A percentile compares a stretch with the other conserved stretches of the same genome.
phyloP scores from a whole-genome alignment of 37 sponge, comb jelly and placozoan species.

The Crambe crambe region DNA sequence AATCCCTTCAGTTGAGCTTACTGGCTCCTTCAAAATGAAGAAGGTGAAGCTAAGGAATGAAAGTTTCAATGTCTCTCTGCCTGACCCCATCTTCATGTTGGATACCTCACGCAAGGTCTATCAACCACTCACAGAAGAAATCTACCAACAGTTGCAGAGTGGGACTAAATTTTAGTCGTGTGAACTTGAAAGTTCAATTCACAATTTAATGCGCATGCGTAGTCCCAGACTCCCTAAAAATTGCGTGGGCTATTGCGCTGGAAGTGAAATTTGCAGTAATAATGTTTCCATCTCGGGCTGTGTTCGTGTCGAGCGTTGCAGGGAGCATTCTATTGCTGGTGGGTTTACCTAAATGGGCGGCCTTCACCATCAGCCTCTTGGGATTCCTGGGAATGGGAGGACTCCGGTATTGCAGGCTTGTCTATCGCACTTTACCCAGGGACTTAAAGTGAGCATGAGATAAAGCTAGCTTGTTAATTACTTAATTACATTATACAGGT shows the following conservation, averaged over 20 bases:
- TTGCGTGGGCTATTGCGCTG: neutral
- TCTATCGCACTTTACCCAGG: neutral
- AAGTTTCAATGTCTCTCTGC: slow-evolving; percentile 59
- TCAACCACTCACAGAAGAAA: slow-evolving; percentile 65
- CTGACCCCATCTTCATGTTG: slow-evolving; percentile 85
- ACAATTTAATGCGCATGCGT: neutral
- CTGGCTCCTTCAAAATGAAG: slow-evolving; percentile 80
- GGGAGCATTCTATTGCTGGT: neutral
- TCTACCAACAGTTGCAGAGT: slow-evolving; percentile 29
- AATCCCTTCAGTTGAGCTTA: slow-evolving; percentile 46
- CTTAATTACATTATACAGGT: neutral
- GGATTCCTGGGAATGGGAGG: slow-evolving; percentile 17
- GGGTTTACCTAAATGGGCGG: slow-evolving; percentile 9
- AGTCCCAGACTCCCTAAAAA: neutral
- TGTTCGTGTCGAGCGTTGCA: neutral
- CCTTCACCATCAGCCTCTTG: neutral
- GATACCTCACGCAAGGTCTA: slow-evolving; percentile 57
- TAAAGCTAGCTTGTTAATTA: too few relatives aligned
- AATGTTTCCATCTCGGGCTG: neutral
- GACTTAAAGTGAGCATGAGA: slow-evolving; percentile 18
- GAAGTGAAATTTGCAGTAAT: neutral
- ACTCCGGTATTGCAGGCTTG: neutral
- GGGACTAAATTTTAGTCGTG: too few relatives aligned
- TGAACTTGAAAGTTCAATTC: too few relatives aligned
- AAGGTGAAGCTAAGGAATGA: slow-evolving; percentile 65